A percentile compares a stretch with the other conserved stretches of the same genome.
phyloP scores from a whole-genome alignment of 92 coral and sea anemone species.

The Porites divaricata region DNA sequence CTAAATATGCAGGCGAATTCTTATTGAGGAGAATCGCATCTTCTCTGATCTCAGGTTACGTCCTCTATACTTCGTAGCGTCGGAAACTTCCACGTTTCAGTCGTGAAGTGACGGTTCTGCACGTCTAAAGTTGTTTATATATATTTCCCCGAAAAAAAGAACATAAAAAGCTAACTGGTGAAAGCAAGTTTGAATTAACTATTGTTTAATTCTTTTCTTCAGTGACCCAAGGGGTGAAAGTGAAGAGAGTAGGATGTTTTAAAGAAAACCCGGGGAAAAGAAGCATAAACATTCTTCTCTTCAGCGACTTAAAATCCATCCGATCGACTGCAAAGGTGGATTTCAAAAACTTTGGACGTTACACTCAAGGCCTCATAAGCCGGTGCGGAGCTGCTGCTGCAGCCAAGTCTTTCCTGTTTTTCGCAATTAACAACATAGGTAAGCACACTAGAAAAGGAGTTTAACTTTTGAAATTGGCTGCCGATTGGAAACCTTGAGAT shows the following conservation, averaged over 20 bases:
- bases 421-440: constrained; percentile 11
- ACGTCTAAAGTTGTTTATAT: too few species aligned
- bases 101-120: too few species aligned
- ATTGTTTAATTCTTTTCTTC: not conserved
- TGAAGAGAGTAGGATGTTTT: constrained; percentile 41
- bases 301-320: constrained; percentile 9
- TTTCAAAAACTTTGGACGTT: constrained; percentile 5
- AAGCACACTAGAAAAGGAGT: not conserved
- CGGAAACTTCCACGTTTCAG: too few species aligned
- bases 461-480: too few species aligned
- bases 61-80: too few species aligned
- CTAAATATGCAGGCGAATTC: too few species aligned
- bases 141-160: too few species aligned
- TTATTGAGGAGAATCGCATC: too few species aligned
- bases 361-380: not conserved
- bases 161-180: too few species aligned
- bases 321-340: constrained; percentile 31
- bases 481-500: too few species aligned
- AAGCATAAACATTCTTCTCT: constrained; percentile 6
- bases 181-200: not conserved
- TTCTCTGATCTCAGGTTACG: too few species aligned
- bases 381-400: constrained; percentile 6
- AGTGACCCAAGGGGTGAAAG: constrained; percentile 14
- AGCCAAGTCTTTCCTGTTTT: not conserved
- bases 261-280: constrained; percentile 4